phyloP scores from a whole-genome alignment of 92 coral and sea anemone genomes.

The Anthopleura xanthogrammica region DNA sequence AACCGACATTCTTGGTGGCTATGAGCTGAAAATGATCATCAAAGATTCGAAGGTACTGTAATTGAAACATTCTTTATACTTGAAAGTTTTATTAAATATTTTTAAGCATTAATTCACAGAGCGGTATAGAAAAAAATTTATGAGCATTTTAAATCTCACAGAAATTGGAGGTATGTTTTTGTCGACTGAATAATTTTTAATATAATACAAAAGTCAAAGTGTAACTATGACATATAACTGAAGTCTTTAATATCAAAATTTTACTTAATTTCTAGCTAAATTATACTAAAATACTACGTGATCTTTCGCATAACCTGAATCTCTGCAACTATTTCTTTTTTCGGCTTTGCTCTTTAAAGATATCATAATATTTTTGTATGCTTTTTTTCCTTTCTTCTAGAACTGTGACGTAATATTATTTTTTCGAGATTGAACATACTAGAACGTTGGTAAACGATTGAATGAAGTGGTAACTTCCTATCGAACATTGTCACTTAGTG shows the following conservation, averaged over 20 bases:
- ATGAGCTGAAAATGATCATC: slow-evolving; percentile 71
- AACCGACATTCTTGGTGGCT: slow-evolving; percentile 55
- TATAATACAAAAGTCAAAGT: too few species aligned
- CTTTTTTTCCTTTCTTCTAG: not conserved
- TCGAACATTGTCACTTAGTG: too few species aligned
- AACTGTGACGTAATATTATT: not conserved
- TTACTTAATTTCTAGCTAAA: too few species aligned
- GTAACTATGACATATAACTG: too few species aligned
- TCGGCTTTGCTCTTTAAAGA: not conserved
- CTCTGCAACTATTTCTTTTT: not conserved
- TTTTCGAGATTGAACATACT: not conserved
- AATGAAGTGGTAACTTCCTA: too few species aligned
- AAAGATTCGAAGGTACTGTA: slow-evolving; percentile 78
- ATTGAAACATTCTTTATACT: not conserved
- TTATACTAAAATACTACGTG: too few species aligned
- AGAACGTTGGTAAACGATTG: not conserved
- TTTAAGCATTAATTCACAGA: not conserved
- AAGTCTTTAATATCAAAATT: too few species aligned
- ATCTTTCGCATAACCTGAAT: not conserved
- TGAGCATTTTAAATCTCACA: not conserved
- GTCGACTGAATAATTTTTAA: not conserved
- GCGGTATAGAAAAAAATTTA: not conserved
- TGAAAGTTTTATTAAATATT: not conserved
- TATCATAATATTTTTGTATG: not conserved
- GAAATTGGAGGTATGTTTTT: not conserved